These are phyloP conservation scores for Garrulus glandarius DNA, from an alignment of 2,797 vertebrate species.

Conservation along the genomic window DNA sequence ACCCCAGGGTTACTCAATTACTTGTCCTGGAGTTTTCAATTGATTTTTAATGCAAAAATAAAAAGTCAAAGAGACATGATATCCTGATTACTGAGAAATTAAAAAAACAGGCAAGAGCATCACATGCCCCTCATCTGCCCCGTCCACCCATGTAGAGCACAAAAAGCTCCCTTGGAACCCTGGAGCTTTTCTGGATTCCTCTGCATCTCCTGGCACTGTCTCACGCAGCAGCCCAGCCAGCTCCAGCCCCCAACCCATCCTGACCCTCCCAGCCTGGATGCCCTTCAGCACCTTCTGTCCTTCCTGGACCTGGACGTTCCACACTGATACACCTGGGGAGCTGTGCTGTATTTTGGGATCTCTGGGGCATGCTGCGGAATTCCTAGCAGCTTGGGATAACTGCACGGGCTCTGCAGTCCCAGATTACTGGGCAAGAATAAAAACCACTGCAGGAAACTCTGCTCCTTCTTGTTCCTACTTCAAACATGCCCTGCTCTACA, in stretches of 20 bases:
- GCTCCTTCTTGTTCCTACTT: not conserved
- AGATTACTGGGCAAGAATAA: not conserved
- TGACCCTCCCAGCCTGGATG: not conserved
- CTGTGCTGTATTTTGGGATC: conserved; percentile 40
- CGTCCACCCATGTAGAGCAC: rapidly evolving
- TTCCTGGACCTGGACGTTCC: not conserved
- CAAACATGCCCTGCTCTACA: rapidly evolving
- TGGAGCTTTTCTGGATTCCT: not conserved
- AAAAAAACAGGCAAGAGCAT: not conserved
- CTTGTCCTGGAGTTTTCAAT: not conserved
- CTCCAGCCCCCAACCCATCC: not conserved
- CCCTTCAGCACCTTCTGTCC: not conserved
- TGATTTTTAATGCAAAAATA: not conserved
- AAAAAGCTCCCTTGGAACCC: not conserved
- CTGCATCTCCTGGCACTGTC: not conserved
- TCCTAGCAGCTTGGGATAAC: conserved; percentile 48
- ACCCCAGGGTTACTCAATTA: not conserved
- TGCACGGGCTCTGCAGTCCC: not conserved
- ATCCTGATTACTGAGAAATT: not conserved
- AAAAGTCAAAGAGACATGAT: not conserved
- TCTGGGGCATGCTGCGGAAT: conserved; percentile 57
- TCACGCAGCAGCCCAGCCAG: not conserved
- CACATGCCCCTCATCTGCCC: not conserved
- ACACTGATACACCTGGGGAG: conserved; percentile 38
- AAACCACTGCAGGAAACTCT: not conserved